Base-by-base conservation (phyloP, 2,888 invertebrate species). In the Petrolisthes manimaculis region DNA sequence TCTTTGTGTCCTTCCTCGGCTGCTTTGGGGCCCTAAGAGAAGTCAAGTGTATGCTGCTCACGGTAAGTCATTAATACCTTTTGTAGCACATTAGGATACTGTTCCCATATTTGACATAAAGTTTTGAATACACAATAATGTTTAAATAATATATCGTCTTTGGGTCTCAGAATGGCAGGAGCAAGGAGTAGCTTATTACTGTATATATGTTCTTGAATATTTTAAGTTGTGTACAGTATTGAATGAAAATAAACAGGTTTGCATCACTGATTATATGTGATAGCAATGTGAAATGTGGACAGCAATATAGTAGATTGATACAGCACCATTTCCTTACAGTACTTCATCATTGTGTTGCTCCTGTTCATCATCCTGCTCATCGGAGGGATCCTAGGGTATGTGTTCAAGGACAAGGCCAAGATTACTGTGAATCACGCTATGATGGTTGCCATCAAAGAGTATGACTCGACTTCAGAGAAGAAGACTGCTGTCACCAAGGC, bases 21-120 rank as follows among this genome's bases (percentile, higher is more conserved):
- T 98, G 98, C 93, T 95, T 97, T 92, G 98, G 98, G 78, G 97
- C 98, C n/a, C 95, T 97, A 79, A 97, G 96, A 93, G 98, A 98
- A 94, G 96, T 98, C 92, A 96, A 97, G 93, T 98, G 98, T 93
- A 96, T 98, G 95, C 95, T 98, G 81, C 95, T 98, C 87, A 96
- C 96, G 94, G 98, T 98, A 94, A 94, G 95, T 83, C 21, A 12
- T 12, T 67, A 8, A 51, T 21, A 14, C 12, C 2, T 21, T 77
- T 24, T 77, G 12, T 37, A 12, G 12, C 1, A 12, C 1, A 3
- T 24, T 18, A 14, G 77, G 12, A 67, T 12, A 67, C 14, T 12
- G 67, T 67, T 37, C 37, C 37, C 37, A 37, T 37, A 37, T 67
- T 67, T 67, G 12, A n/a, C 12, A 67, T 12, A 67, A n/a, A n/a